A percentile compares a stretch with the other conserved stretches of the same genome.
phyloP scores from a whole-genome alignment of 2,797 vertebrate species.

The Amphiprion clarkii region DNA sequence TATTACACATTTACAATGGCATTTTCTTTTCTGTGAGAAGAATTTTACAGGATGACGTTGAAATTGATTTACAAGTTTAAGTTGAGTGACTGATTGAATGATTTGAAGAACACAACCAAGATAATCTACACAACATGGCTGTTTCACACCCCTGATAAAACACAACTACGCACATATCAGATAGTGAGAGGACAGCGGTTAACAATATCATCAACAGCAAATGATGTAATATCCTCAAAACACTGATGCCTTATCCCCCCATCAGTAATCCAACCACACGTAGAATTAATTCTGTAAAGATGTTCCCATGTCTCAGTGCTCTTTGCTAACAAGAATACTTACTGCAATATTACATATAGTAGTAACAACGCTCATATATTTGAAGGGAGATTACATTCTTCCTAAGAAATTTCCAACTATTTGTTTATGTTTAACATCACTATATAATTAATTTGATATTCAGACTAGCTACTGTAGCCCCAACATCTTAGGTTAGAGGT shows the following conservation, averaged over 20 bases:
- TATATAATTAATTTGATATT: neutral
- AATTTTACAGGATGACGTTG: neutral
- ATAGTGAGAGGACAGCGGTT: conserved; percentile 33
- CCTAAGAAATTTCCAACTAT: neutral
- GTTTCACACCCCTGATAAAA: conserved; percentile 16
- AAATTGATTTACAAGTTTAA: neutral
- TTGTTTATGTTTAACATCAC: neutral
- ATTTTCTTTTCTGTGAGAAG: neutral
- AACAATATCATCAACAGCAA: conserved; percentile 33
- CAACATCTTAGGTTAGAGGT: too few species aligned
- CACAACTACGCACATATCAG: neutral
- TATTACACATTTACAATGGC: neutral
- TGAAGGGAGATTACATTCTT: neutral
- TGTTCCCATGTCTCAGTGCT: neutral
- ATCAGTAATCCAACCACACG: neutral
- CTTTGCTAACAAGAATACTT: neutral
- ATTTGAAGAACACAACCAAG: conserved; percentile 1
- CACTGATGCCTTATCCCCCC: neutral
- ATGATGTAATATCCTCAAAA: conserved; percentile 30
- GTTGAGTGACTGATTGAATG: neutral
- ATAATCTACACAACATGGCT: conserved; percentile 3
- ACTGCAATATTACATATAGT: neutral
- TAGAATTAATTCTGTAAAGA: neutral
- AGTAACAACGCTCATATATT: neutral
- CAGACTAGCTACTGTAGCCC: neutral